phyloP scores from a whole-genome alignment of 2,888 invertebrate genomes.

The Brachylomia viminalis region DNA sequence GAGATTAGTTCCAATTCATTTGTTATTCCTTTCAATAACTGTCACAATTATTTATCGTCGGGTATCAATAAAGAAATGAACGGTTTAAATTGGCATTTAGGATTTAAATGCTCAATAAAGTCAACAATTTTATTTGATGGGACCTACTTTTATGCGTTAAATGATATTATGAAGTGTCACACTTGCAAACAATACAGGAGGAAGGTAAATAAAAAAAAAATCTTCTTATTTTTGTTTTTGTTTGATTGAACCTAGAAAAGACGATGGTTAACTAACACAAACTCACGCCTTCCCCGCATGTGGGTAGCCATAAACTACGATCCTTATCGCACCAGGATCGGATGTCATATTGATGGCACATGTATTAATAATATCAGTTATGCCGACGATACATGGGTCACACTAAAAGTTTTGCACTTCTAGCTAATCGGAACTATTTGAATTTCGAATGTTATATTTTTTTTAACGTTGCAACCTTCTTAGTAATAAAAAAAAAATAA shows the following conservation, averaged over 20 bases:
- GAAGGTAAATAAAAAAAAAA: neutral
- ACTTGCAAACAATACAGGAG: neutral
- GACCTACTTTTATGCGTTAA: neutral
- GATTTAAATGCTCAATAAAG: neutral
- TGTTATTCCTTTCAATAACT: constrained; percentile 42
- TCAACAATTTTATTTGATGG: neutral
- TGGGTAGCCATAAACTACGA: neutral
- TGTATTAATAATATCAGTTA: no score
- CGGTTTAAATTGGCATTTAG: neutral
- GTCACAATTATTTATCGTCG: constrained; percentile 24
- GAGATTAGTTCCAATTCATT: constrained; percentile 33
- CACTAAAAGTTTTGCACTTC: no score
- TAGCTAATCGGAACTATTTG: no score
- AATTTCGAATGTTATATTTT: no score
- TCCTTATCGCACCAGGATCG: no score
- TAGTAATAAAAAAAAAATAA: no score
- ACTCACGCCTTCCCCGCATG: neutral
- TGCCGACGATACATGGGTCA: no score
- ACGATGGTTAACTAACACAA: neutral
- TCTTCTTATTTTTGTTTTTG: neutral
- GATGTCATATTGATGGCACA: no score
- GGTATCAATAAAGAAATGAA: constrained; percentile 9
- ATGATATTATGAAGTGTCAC: no score
- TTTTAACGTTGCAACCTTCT: no score
- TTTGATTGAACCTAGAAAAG: neutral